Base-by-base conservation (phyloP, 2,797 vertebrate species). In the Lateolabrax maculatus region DNA sequence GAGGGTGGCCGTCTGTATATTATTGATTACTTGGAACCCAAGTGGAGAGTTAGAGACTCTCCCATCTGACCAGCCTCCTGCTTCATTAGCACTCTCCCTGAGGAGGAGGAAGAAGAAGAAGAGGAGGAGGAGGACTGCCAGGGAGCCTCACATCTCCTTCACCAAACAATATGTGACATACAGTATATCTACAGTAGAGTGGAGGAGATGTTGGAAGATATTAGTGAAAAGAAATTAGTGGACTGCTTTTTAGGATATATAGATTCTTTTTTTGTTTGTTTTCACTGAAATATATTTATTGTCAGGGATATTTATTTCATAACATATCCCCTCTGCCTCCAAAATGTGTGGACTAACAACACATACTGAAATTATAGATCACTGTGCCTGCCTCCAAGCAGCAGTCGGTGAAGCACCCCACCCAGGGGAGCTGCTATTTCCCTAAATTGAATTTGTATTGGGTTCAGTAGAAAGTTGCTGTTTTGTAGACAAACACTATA, bases 81-180 rank as follows among this genome's bases (percentile, higher is more conserved):
- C 86, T 93, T 93, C 89, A 91, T 92, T 92, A 91, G 77, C 86
- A 75, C 84, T 81, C 83, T 88, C 89, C 86, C 90, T 53, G 48
- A 89, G 79, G 87, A 84, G 58, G 71, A 82, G 43, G 65, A 84
- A 52, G 75, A 71, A 64, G 68, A 55, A 72, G 87, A 81, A 34
- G 64, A 75, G 34, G 56, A 76, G 46, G 76, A 66, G 64, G 63
- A 64, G 70, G 77, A 75, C 74, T 83, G 81, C 68, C 71, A 79
- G 66, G 51, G 68, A 56, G 80, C 74, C 64, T 86, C 77, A 88
- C 73, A 79, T 89, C 66, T 86, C 71, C 77, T 77, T 86, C 82
- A 73, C 63, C 57, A 85, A 84, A 89, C 80, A 77, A 61, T 83
- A 77, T 85, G 76, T 86, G 76, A 85, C 75, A 66, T 57, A 25